phyloP scores from a whole-genome alignment of 1,140 invertebrate genomes.

The Teleogryllus occipitalis region DNA sequence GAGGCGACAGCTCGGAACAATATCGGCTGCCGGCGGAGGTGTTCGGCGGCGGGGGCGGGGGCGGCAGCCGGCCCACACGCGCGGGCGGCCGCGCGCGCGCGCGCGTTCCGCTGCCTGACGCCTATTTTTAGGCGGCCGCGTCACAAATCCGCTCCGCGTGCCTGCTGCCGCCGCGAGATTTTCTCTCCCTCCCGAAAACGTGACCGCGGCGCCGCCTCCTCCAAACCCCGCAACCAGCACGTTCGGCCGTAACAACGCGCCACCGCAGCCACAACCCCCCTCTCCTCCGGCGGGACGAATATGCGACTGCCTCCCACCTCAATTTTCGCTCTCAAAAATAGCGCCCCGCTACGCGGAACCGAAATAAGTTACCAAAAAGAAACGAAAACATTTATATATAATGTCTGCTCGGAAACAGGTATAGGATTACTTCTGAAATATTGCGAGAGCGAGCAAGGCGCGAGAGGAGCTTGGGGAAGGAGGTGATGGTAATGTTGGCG shows the following conservation, averaged over 20 bases:
- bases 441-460: not conserved
- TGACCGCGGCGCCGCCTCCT: not conserved
- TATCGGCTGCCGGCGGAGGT: not conserved
- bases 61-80: not conserved
- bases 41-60: too few species aligned
- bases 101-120: not conserved
- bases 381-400: not conserved
- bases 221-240: not conserved
- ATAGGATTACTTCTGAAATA: not conserved
- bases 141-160: not conserved
- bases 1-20: not conserved
- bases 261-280: not conserved
- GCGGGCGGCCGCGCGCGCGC: too few species aligned
- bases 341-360: not conserved
- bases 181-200: not conserved
- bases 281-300: not conserved
- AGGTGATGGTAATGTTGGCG: too few species aligned
- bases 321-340: constrained; percentile 8
- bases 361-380: constrained; percentile 6
- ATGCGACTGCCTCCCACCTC: not conserved
- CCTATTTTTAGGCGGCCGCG: not conserved
- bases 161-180: not conserved
- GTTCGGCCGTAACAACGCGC: too few species aligned
- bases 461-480: too few species aligned
- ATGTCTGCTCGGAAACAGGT: not conserved